Conservation (phyloP, 2,888 invertebrate genomes). For the Emmelina monodactyla region DNA sequence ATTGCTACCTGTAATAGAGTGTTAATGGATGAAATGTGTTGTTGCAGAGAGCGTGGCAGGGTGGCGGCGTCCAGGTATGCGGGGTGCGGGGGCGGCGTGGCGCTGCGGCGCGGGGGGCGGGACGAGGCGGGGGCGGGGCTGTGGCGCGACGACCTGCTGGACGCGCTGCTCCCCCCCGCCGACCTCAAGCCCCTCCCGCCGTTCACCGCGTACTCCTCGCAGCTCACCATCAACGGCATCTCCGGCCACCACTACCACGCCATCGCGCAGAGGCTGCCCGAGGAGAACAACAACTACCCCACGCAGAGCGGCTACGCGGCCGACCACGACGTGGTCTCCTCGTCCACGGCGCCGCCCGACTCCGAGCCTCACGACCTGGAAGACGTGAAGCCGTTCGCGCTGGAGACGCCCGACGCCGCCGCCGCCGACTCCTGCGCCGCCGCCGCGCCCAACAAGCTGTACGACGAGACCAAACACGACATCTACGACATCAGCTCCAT, state of each 20-base stretch:
- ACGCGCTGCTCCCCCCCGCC: slow-evolving; percentile 75
- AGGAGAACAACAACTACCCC: slow-evolving; percentile 76
- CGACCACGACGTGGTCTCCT: slow-evolving; percentile 78
- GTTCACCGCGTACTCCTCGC: slow-evolving; percentile 85
- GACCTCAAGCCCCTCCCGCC: slow-evolving; percentile 85
- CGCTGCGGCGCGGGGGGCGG: slow-evolving; percentile 78
- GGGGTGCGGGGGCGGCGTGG: slow-evolving; percentile 67
- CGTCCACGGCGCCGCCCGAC: slow-evolving; percentile 73
- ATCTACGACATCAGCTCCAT: slow-evolving; percentile 78
- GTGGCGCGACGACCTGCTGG: slow-evolving; percentile 71
- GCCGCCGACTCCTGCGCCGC: slow-evolving; percentile 68
- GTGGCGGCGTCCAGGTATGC: slow-evolving; percentile 67
- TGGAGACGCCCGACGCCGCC: slow-evolving; percentile 66
- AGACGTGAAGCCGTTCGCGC: slow-evolving; percentile 68
- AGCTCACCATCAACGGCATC: slow-evolving; percentile 86
- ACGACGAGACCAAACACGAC: slow-evolving; percentile 64
- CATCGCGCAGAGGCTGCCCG: slow-evolving; percentile 78
- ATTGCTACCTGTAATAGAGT: too few relatives aligned
- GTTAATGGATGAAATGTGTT: too few relatives aligned
- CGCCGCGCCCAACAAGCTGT: slow-evolving; percentile 56
- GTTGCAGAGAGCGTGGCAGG: slow-evolving; percentile 53
- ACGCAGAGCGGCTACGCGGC: slow-evolving; percentile 68
- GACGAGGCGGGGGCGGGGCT: slow-evolving; percentile 55
- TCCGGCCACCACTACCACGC: slow-evolving; percentile 88
- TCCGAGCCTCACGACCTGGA: slow-evolving; percentile 68